phyloP scores from a whole-genome alignment of 2,113 vertebrate species.

The Uria aalge region DNA sequence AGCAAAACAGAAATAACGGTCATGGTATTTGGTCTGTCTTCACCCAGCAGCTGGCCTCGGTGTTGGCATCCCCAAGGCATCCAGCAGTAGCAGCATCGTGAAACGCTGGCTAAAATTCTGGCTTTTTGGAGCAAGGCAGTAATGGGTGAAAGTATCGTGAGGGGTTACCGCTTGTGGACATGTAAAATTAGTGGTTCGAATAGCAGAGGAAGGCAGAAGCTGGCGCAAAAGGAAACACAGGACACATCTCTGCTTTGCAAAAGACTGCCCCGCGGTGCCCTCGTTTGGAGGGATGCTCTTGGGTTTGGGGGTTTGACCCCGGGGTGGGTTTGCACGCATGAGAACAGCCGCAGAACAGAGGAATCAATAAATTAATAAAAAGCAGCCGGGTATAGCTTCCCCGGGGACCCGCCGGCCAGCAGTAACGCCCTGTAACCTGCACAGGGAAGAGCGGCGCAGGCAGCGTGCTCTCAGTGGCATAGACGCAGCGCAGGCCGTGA shows the following conservation, averaged over 20 bases:
- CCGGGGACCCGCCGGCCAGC: background rate
- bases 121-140: background rate
- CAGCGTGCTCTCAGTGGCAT: background rate
- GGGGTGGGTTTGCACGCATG: background rate
- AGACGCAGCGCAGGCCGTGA: background rate
- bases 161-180: background rate
- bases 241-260: background rate
- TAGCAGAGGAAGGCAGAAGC: background rate
- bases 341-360: background rate
- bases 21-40: background rate
- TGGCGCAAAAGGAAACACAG: background rate
- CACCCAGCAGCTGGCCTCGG: background rate
- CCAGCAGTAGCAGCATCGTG: background rate
- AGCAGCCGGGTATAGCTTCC: background rate
- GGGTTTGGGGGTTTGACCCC: background rate
- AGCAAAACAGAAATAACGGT: background rate
- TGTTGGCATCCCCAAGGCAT: background rate
- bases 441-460: background rate
- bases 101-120: background rate
- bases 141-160: background rate
- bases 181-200: background rate
- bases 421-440: background rate
- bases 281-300: background rate
- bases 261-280: too few relatives aligned
- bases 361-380: background rate